Base-by-base conservation (phyloP, 1,140 invertebrate genomes). In the Trichonephila clavata region DNA sequence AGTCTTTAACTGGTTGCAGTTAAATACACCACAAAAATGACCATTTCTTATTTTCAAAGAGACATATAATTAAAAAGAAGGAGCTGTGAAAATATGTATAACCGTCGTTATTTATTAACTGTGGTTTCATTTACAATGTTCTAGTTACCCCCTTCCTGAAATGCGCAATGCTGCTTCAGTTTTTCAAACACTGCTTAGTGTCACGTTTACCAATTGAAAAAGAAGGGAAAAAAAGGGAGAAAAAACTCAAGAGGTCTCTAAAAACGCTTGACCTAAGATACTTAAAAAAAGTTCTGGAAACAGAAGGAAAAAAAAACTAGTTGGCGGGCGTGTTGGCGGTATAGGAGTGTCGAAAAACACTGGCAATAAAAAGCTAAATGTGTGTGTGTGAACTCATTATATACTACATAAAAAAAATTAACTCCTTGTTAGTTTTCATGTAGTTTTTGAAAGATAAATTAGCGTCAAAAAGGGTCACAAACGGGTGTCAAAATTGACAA, bases 301-400 rank as follows among this genome's bases (percentile, higher is more conserved):
- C 7, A 68, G n/a, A 68, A 68, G 13, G n/a, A 14, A 18, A 87
- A 8, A 50, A 50, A 93, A 80, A 90, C 65, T 68, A 8, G 63
- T 92, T 60, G 83, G 43, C 90, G 80, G 21, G n/a, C 27, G 81
- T 86, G 90, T 81, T 83, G 59, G 80, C 80, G 81, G 80, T 18
- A 8, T 50, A 88, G 92, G 92, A 87, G 92, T 93, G 92, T 88
- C 86, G 63, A 21, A 81, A 61, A 24, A 60, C 61, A 86, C 18
- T 27, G 68, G 88, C 92, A 87, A 63, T 88, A 68, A 93, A 39
- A 93, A 81, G 59, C 92, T 87, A 93, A 93, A 93, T 92, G n/a
- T n/a, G n/a, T n/a, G n/a, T n/a, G n/a, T n/a, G n/a, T n/a, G 84
- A 93, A 68, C 92, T 87, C 65, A 61, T 93, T 68, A 80, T 88